Evolutionary conservation across 2,113 vertebrate species (phyloP).

Genomic region (Epinephelus moara): DNA sequence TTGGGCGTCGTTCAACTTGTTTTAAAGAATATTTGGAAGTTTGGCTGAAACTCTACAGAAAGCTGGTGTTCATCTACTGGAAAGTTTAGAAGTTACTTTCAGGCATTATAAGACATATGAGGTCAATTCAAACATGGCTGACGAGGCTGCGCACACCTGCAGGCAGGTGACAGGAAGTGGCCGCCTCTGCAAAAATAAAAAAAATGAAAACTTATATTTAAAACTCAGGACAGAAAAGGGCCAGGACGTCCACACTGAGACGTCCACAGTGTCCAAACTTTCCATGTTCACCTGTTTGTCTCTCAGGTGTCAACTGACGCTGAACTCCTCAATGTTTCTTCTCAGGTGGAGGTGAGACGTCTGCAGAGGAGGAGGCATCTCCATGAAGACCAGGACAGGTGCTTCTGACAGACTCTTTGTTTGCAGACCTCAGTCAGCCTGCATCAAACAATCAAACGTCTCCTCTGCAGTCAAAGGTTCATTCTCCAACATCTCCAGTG

Average conservation of each 20-base stretch:
- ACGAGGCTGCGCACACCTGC: background rate
- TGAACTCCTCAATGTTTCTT: background rate
- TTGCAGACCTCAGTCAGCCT: background rate
- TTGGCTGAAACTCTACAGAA: constrained; percentile 54
- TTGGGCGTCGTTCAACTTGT: constrained; percentile 74
- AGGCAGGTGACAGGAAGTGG: constrained; percentile 33
- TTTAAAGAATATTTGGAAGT: constrained; percentile 74
- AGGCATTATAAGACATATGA: constrained; percentile 14
- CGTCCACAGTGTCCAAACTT: background rate
- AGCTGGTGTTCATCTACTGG: constrained; percentile 29
- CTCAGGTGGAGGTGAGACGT: background rate
- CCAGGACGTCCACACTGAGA: background rate
- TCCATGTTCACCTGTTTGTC: constrained; percentile 5
- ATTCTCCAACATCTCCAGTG: background rate
- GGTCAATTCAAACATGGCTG: constrained; percentile 6
- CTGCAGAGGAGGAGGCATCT: background rate
- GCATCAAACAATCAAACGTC: background rate
- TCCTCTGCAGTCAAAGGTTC: background rate
- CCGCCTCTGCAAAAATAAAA: constrained; percentile 11
- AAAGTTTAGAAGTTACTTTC: background rate
- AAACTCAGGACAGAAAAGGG: background rate
- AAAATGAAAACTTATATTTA: constrained; percentile 17
- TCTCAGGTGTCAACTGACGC: constrained; percentile 3
- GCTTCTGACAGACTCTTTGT: background rate
- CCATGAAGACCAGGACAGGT: background rate